phyloP scores from a whole-genome alignment of 1,140 invertebrate species.

The Gyrodactylus salaris region DNA sequence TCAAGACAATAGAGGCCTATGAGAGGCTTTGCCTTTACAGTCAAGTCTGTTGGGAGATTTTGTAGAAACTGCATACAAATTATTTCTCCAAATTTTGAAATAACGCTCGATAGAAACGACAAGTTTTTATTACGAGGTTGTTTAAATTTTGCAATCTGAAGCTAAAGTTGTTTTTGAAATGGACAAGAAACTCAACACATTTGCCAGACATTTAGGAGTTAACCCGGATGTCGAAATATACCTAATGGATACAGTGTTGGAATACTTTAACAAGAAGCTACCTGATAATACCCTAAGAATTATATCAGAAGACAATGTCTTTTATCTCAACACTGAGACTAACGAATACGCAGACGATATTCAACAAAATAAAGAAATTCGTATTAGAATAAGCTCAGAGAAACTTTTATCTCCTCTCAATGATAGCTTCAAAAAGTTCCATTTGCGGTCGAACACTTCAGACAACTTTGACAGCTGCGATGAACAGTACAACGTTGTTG shows the following conservation, averaged over 20 bases:
- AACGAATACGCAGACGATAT: not conserved
- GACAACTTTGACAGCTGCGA: not conserved
- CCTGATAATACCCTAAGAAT: not conserved
- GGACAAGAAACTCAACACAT: too few species aligned
- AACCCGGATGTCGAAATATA: not conserved
- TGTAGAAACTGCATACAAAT: slow-evolving; percentile 13
- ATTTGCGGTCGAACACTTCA: not conserved
- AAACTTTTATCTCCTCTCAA: not conserved
- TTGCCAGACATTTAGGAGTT: not conserved
- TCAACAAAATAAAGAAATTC: not conserved
- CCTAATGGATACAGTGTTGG: not conserved
- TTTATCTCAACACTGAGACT: not conserved
- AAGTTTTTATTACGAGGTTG: too few species aligned
- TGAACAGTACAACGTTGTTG: not conserved
- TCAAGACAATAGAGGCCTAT: slow-evolving; percentile 53
- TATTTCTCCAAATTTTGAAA: not conserved
- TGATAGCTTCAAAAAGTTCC: not conserved
- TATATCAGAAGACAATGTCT: not conserved
- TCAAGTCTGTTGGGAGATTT: slow-evolving; percentile 26
- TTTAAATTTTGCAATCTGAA: too few species aligned
- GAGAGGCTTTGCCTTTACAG: slow-evolving; percentile 39
- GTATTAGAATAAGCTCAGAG: not conserved
- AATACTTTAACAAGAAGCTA: not conserved
- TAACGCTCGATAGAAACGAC: too few species aligned
- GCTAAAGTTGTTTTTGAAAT: too few species aligned